Evolutionary conservation across 2,888 invertebrate species (phyloP).

Genomic region (Rotaria macrura): DNA sequence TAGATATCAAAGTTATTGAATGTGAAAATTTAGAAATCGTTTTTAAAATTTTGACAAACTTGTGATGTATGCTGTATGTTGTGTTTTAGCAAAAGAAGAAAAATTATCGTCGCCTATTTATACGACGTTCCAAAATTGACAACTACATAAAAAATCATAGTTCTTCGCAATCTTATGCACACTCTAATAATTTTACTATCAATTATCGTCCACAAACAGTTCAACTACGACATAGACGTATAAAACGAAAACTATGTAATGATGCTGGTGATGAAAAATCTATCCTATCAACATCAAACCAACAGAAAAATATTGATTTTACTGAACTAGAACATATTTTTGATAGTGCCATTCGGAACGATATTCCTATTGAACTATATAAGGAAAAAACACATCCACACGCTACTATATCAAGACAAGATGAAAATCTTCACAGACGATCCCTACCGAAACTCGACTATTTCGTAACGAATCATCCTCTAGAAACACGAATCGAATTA

Average conservation of each 20-base stretch:
- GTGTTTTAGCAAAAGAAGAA: background rate
- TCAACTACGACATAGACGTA: background rate
- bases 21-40: too few relatives aligned
- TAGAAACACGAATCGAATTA: background rate
- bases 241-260: background rate
- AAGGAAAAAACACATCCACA: background rate
- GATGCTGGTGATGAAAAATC: background rate
- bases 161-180: background rate
- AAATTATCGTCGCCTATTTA: background rate
- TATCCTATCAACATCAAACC: background rate
- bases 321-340: background rate
- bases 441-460: background rate
- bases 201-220: background rate
- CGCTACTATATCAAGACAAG: background rate
- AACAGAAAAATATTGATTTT: background rate
- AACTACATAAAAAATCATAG: background rate
- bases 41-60: too few relatives aligned
- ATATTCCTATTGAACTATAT: background rate
- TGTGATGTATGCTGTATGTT: too few relatives aligned
- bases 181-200: background rate
- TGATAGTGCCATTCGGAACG: background rate
- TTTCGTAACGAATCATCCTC: background rate
- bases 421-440: background rate
- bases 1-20: too few relatives aligned
- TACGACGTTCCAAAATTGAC: background rate